Conservation (phyloP, 2,888 invertebrate genomes). For the Disparrhopalites patrizii region DNA sequence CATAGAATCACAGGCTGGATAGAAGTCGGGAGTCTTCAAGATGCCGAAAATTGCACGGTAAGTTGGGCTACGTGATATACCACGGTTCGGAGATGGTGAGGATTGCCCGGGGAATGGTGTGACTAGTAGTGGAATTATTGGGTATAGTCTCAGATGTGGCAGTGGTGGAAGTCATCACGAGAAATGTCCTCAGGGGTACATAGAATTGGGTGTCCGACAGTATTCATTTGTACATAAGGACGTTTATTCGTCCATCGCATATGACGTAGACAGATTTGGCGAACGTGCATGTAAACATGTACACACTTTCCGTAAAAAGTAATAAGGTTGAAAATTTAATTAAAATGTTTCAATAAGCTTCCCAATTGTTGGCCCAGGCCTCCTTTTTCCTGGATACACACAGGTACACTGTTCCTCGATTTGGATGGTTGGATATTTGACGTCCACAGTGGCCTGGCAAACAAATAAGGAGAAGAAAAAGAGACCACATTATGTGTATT, state of each 20-base stretch:
- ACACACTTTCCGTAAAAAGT: background rate
- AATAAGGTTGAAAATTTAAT: constrained; percentile 6
- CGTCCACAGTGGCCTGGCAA: too few species aligned
- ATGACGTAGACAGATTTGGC: background rate
- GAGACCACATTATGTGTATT: background rate
- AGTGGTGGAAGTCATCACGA: too few species aligned
- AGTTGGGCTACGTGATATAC: too few species aligned
- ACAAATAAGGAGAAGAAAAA: background rate
- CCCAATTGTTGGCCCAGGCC: background rate
- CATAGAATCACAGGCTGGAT: background rate
- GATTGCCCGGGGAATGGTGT: background rate
- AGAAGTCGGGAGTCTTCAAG: too few species aligned
- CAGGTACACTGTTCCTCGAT: background rate
- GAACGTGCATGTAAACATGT: background rate
- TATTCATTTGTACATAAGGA: background rate
- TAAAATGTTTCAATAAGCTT: constrained; percentile 2
- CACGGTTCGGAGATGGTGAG: too few species aligned
- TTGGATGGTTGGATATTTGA: too few species aligned
- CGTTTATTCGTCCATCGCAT: background rate
- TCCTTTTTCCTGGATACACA: background rate
- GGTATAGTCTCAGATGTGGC: too few species aligned
- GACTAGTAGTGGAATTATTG: background rate
- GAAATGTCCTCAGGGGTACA: background rate
- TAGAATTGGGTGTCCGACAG: background rate
- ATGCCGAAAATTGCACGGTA: too few species aligned